Percentiles rank a stretch among this genome's conserved stretches.
phyloP scores from a whole-genome alignment of 2,888 invertebrate genomes.

The Diaprepes abbreviatus region DNA sequence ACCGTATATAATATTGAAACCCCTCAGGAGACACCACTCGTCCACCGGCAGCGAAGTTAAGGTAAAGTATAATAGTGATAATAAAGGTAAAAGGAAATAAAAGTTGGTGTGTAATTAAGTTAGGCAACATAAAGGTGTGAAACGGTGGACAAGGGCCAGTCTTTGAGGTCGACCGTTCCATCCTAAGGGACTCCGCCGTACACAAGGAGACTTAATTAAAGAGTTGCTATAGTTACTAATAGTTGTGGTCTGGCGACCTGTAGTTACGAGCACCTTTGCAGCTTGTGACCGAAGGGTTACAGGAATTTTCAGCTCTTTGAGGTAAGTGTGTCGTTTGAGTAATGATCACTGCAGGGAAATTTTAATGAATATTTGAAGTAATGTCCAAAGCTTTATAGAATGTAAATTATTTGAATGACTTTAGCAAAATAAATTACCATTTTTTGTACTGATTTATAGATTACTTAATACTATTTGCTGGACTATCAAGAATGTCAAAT shows the following conservation, averaged over 20 bases:
- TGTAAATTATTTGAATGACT: too few species aligned
- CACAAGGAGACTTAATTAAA: slow-evolving; percentile 61
- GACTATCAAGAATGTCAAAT: too few species aligned
- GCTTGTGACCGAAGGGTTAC: slow-evolving; percentile 27
- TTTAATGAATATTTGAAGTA: not conserved
- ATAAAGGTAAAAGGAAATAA: slow-evolving; percentile 58
- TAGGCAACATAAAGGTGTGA: slow-evolving; percentile 58
- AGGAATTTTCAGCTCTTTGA: not conserved
- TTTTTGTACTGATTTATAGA: too few species aligned
- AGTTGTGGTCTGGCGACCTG: slow-evolving; percentile 53
- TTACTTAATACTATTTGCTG: too few species aligned
- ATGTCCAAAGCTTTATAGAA: too few species aligned
- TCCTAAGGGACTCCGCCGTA: slow-evolving; percentile 54
- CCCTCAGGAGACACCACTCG: slow-evolving; percentile 28
- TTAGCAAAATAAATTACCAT: too few species aligned
- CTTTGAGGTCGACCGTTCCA: slow-evolving; percentile 60
- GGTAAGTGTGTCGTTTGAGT: not conserved
- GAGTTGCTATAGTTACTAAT: slow-evolving; percentile 64
- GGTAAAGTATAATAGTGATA: slow-evolving; percentile 59
- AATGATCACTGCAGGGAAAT: not conserved
- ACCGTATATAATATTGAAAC: slow-evolving; percentile 19
- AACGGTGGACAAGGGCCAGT: slow-evolving; percentile 54
- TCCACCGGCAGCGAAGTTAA: slow-evolving; percentile 52
- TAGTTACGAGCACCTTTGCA: slow-evolving; percentile 37
- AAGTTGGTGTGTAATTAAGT: slow-evolving; percentile 57